Conservation (phyloP, 2,888 invertebrate species). For the Idaea aversata region DNA sequence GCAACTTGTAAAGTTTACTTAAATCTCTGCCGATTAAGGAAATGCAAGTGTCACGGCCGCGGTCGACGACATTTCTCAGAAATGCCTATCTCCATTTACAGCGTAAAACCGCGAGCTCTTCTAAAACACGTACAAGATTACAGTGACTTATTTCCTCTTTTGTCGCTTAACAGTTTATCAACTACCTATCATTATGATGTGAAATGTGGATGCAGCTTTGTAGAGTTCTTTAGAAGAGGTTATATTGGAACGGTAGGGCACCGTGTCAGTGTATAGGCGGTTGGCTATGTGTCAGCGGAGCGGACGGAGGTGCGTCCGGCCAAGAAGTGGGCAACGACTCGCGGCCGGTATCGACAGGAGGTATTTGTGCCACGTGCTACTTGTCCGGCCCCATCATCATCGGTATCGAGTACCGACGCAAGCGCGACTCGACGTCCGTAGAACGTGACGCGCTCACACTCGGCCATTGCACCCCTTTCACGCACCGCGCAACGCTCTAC, state of each 20-base stretch:
- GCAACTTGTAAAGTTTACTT: slow-evolving; percentile 25
- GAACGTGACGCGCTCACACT: slow-evolving; percentile 55
- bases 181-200: slow-evolving; percentile 5
- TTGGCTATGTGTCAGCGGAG: slow-evolving; percentile 35
- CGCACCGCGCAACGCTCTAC: slow-evolving; percentile 73
- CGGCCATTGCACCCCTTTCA: slow-evolving; percentile 78
- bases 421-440: slow-evolving; percentile 33
- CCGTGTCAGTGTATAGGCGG: slow-evolving; percentile 21
- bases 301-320: slow-evolving; percentile 65
- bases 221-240: slow-evolving; percentile 22
- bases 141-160: slow-evolving; percentile 16
- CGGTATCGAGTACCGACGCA: slow-evolving; percentile 9
- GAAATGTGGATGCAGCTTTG: slow-evolving; percentile 9
- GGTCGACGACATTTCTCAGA: slow-evolving; percentile 40
- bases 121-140: slow-evolving; percentile 19
- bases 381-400: slow-evolving; percentile 40
- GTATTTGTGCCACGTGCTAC: slow-evolving; percentile 71
- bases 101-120: slow-evolving; percentile 28
- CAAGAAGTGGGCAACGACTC: slow-evolving; percentile 58
- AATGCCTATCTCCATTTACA: slow-evolving; percentile 22
- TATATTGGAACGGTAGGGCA: slow-evolving; percentile 28
- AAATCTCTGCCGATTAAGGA: slow-evolving; percentile 30
- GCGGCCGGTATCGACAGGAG: slow-evolving; percentile 37
- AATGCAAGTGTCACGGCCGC: slow-evolving; percentile 42
- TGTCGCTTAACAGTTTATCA: neutral